Percentiles rank a stretch among this genome's conserved stretches.
Conservation (phyloP, 2,888 invertebrate species). For the Xylocampa areola region DNA sequence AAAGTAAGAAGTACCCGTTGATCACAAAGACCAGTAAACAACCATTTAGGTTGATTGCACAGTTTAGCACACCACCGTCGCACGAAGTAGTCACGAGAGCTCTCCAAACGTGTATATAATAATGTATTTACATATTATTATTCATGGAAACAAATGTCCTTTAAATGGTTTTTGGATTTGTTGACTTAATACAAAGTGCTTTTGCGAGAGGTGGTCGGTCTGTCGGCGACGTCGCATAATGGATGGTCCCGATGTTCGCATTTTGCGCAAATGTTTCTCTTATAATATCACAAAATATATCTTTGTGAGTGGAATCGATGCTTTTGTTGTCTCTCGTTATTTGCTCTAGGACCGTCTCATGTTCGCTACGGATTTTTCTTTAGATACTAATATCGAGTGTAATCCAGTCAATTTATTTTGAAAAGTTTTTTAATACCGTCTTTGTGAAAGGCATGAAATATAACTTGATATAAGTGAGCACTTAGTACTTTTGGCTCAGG, state of each 20-base stretch:
- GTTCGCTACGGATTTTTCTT: slow-evolving; percentile 27
- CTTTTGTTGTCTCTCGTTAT: slow-evolving; percentile 58
- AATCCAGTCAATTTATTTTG: slow-evolving; percentile 7
- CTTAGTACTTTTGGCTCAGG: no score
- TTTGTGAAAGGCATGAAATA: neutral
- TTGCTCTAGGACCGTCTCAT: slow-evolving; percentile 47
- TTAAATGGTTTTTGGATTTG: slow-evolving; percentile 86
- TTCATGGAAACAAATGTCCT: slow-evolving; percentile 87
- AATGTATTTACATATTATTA: slow-evolving; percentile 86
- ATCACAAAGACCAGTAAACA: slow-evolving; percentile 4
- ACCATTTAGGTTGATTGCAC: slow-evolving; percentile 51
- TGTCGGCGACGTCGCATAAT: slow-evolving; percentile 79
- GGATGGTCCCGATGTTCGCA: slow-evolving; percentile 75
- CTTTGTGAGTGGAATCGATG: slow-evolving; percentile 58
- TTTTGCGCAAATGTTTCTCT: slow-evolving; percentile 81
- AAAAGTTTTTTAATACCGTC: neutral
- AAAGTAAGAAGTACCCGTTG: neutral
- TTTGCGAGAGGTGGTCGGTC: slow-evolving; percentile 81
- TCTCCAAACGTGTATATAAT: slow-evolving; percentile 68
- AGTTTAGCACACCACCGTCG: slow-evolving; percentile 46
- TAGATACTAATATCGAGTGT: slow-evolving; percentile 33
- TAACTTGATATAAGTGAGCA: neutral
- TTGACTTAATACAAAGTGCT: slow-evolving; percentile 88
- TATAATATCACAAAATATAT: slow-evolving; percentile 75
- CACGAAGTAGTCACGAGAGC: slow-evolving; percentile 55